Percentiles rank a stretch among this genome's conserved stretches.
phyloP scores from a whole-genome alignment of 2,113 vertebrate species.

The Cyprinodon tularosa region DNA sequence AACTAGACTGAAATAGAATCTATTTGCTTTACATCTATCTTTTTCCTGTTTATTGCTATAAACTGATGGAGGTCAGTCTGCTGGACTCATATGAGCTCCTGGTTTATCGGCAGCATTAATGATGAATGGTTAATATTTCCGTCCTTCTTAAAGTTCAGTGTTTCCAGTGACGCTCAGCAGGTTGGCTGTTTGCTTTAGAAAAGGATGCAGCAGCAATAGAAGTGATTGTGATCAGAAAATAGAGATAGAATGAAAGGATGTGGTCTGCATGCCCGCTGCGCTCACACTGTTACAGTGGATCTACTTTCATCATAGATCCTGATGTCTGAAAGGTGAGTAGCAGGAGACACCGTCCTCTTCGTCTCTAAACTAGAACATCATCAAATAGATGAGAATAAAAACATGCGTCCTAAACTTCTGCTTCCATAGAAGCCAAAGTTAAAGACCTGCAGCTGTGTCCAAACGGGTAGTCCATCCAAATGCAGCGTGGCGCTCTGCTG shows the following conservation, averaged over 20 bases:
- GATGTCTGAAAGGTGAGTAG: background rate
- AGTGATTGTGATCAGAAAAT: background rate
- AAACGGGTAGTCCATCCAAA: conserved; percentile 51
- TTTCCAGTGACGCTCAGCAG: background rate
- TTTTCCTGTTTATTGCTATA: too few relatives aligned
- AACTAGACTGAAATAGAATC: too few relatives aligned
- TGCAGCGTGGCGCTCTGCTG: conserved; percentile 41
- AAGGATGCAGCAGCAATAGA: background rate
- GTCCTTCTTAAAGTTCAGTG: background rate
- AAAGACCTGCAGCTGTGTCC: conserved; percentile 54
- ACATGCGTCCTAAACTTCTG: conserved; percentile 3
- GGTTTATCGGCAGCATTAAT: too few relatives aligned
- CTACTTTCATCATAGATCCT: background rate
- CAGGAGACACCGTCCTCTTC: too few relatives aligned
- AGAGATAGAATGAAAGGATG: background rate
- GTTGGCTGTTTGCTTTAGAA: background rate
- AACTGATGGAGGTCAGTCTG: too few relatives aligned
- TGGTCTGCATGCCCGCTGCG: background rate
- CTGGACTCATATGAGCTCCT: too few relatives aligned
- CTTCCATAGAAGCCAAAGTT: conserved; percentile 18
- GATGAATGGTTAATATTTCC: background rate
- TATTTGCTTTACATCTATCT: too few relatives aligned
- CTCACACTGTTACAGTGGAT: background rate
- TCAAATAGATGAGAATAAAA: too few relatives aligned
- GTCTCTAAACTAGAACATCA: too few relatives aligned